Evolutionary conservation across 1,140 invertebrate genomes (phyloP), one percentile per base, ranked within the genome.

Genomic region (Coenobita brevimanus): DNA sequence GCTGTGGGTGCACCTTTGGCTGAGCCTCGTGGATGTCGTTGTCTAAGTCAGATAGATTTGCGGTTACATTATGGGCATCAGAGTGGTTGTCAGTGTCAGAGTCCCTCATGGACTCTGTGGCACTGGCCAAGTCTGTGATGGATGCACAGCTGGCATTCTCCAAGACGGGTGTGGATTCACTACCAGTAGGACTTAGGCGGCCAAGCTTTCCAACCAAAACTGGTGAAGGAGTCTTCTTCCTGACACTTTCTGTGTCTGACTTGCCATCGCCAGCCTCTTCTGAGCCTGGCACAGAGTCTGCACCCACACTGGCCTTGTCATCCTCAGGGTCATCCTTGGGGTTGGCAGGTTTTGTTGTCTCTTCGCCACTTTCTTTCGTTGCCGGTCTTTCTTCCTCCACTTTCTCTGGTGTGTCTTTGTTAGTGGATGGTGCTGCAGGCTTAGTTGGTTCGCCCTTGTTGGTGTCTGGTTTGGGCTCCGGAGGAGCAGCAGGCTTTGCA

Each of bases 61-160:
- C 88, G 2, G 89, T 89, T 2, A 89, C 89, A 46, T 89, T 89
- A 41, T 89, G 89, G 38, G 82, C 89, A 43, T 89, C 89, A 15
- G 89, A 89, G 24, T 89, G 89, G 36, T 90, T 89, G 71, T 90
- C 90, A n/a, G 89, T 90, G 46, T 90, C 90, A 15, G 90, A 90
- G 62, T 90, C 90, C 21, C 90, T 64, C 90, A 90, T 90, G n/a
- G 90, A 90, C 38, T 90, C 90, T 0, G 90, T 90, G 17, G 88
- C 88, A 57, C 90, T 90, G 15, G 90, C 82, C n/a, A 89, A 67
- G 62, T 90, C 90, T 3, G 88, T 87, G 50, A 90, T 89, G 10
- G 90, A 90, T 3, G 90, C 88, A 73, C 83, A 89, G 80, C 90
- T 90, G 8, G 86, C 87, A 21, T 82, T 82, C 78, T 89, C 88